phyloP scores from a whole-genome alignment of 2,113 vertebrate genomes.

The Crotalus viridis region DNA sequence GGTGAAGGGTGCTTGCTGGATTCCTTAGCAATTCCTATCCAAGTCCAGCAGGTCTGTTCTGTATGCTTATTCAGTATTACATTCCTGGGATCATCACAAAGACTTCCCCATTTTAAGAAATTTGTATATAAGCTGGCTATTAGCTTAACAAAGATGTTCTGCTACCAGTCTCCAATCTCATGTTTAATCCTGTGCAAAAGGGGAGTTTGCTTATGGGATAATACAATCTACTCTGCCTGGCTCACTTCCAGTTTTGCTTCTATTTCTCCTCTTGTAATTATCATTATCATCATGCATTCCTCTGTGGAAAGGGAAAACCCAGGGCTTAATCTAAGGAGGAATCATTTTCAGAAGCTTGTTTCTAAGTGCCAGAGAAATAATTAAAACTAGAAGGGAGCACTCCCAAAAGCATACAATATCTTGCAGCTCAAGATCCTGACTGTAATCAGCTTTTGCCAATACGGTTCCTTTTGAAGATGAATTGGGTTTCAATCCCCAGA shows the following conservation, averaged over 20 bases:
- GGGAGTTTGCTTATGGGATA: neutral
- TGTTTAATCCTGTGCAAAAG: neutral
- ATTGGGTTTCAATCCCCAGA: neutral
- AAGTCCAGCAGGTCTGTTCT: neutral
- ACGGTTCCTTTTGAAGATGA: neutral
- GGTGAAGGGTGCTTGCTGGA: neutral
- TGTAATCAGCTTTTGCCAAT: neutral
- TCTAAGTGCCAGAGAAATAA: conserved; percentile 13
- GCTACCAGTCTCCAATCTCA: neutral
- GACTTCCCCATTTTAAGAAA: neutral
- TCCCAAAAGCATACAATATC: neutral
- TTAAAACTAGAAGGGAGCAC: conserved; percentile 1
- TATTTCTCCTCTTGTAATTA: conserved; percentile 18
- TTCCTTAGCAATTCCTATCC: neutral
- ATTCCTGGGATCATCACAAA: neutral
- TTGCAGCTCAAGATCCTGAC: neutral
- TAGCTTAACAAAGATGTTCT: neutral
- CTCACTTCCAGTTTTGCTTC: conserved; percentile 7
- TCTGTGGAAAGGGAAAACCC: conserved; percentile 17
- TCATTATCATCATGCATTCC: conserved; percentile 1
- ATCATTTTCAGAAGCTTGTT: conserved; percentile 17
- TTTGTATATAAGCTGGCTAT: neutral
- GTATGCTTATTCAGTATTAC: neutral
- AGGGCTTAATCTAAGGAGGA: conserved; percentile 25
- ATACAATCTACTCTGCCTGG: neutral